Evolutionary conservation across 2,888 invertebrate genomes (phyloP), one percentile per base, ranked within the genome.

Genomic region (Lasioglossum vierecki): DNA sequence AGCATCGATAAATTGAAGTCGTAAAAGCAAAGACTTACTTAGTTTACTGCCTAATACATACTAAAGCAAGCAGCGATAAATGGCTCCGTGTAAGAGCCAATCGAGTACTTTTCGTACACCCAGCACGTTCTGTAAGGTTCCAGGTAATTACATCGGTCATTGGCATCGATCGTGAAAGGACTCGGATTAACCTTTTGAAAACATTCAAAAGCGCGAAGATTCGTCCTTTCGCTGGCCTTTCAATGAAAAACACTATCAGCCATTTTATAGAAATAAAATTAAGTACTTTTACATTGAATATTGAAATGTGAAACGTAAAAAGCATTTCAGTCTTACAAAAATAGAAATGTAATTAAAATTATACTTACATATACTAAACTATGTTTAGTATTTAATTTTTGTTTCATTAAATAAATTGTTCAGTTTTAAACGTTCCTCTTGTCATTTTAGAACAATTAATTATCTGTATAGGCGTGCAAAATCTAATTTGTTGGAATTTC

Each of bases 141-240:
- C 85, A 83, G 81, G 86, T 90, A 91, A 91, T 91, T 91, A 86
- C 88, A 85, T 87, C 81, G 83, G 76, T 79, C 79, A 86, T 87
- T 84, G 88, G 72, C 79, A 84, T 88, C 80, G 87, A 88, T 90
- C 89, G 86, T 91, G 85, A 90, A 89, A 87, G 85, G 88, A 82
- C 81, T 84, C 79, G 81, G 85, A 89, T 89, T 89, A 85, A 79
- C 75, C 87, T 84, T 89, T 88, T 88, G 83, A 80, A 86, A 91
- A 87, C 85, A 88, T 85, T 89, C 87, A 90, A 90, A 88, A 88
- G 86, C 84, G 82, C 60, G 84, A 87, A 82, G 79, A 84, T 87
- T 84, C 78, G 41, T 71, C 22, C 78, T 82, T 82, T 86, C 78
- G 82, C 35, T 70, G 49, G 22, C 60, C 46, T 49, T 41, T 60